Base-by-base conservation (phyloP, 2,888 invertebrate genomes). In the Amphipyra tragopoginis region DNA sequence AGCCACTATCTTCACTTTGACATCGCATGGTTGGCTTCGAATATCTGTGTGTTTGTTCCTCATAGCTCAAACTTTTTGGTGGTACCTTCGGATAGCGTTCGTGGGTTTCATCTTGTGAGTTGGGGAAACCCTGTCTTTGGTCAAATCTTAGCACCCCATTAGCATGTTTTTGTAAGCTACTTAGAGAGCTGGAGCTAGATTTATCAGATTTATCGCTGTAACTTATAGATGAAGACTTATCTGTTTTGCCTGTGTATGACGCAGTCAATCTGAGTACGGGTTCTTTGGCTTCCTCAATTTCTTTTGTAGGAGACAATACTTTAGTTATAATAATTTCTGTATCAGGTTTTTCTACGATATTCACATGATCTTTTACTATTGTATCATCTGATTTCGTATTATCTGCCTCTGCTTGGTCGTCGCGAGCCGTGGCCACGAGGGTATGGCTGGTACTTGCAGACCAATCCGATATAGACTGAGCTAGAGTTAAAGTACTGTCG, bases 401-500 rank as follows among this genome's bases (percentile, higher is more conserved):
- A 82, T 95, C 90, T 79, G 91, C 57, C 78, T 95, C 88, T 26
- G 83, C 81, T 83, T 91, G 86, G 84, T 93, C 92, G 86, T 94
- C 92, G 63, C 95, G 95, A 11, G 95, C 92, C 38, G 96, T 96
- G 10, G 96, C 96, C 45, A 97, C 95, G 8, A 97, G 94, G 0
- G 97, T 97, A 59, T 97, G 97, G 79, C 97, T 97, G 15, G 97
- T 97, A 71, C 97, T 97, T 0, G 97, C 97, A 0, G 97, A 97
- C 97, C 97, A 97, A 75, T 97, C 97, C 0, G 97, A 97, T 78
- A 97, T 97, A 0, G 97, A 97, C 68, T 97, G 97, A 0, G 97
- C 97, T 39, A 97, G 85, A 1, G 96, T 96, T 49, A 97, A 87
- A 0, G 97, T 97, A 81, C 97, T 97, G 80, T 97, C 97, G 74